Percentiles rank a stretch among this genome's conserved stretches.
These are phyloP conservation scores for Onthophagus sagittarius DNA, from an alignment of 2,888 invertebrate genomes.

Conservation along the genomic window DNA sequence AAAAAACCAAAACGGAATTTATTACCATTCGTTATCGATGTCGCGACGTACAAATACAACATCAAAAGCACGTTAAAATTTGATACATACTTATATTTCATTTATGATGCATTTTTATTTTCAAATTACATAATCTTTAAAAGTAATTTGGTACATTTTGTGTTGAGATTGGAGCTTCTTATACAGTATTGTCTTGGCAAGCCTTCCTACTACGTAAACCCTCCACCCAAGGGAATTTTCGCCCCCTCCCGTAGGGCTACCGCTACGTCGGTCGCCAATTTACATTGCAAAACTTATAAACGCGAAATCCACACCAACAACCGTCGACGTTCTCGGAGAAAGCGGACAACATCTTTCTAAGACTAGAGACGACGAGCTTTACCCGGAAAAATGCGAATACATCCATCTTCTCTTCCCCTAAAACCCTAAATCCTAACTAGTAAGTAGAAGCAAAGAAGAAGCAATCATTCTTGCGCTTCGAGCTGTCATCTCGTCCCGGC, in stretches of 20 bases:
- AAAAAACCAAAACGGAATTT: conserved; percentile 40
- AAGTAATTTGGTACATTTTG: no score
- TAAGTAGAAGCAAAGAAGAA: conserved; percentile 21
- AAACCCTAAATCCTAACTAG: no score
- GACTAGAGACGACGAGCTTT: neutral
- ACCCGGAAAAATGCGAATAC: neutral
- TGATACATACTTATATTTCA: neutral
- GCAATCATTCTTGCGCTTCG: conserved; percentile 40
- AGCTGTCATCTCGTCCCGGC: conserved; percentile 37
- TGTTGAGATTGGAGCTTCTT: neutral
- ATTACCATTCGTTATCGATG: conserved; percentile 37
- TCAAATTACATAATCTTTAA: no score
- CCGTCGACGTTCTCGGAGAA: neutral
- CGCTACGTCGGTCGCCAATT: neutral
- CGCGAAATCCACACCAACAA: neutral
- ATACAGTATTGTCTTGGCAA: neutral
- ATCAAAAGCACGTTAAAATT: neutral
- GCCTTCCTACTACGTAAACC: neutral
- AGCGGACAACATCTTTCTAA: neutral
- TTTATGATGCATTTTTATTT: neutral
- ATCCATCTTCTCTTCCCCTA: neutral
- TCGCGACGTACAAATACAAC: conserved; percentile 10
- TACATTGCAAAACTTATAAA: neutral
- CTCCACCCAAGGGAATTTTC: neutral
- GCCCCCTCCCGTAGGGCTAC: neutral